These are phyloP conservation scores for Cebus imitator DNA, from an alignment of 2,113 vertebrate genomes.

Conservation along the genomic window DNA sequence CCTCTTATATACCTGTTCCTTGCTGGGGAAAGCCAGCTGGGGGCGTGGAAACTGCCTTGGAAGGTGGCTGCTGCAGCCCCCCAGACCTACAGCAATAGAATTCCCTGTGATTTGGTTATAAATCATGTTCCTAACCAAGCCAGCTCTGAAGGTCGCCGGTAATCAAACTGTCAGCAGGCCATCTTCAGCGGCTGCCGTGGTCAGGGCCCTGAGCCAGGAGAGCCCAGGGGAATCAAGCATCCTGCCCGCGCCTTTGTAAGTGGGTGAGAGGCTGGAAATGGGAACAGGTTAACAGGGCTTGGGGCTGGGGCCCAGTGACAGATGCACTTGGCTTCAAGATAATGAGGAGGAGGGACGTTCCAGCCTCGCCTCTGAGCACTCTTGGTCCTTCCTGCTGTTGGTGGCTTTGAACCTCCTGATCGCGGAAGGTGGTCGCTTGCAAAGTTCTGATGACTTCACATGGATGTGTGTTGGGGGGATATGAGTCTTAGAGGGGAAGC, in stretches of 20 bases:
- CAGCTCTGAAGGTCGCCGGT: conserved; percentile 72
- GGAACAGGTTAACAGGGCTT: neutral
- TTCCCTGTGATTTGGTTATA: conserved; percentile 71
- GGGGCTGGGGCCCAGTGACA: neutral
- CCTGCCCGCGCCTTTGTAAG: rapidly evolving
- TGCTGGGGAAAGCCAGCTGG: neutral
- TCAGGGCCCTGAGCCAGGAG: neutral
- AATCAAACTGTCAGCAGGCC: conserved; percentile 67
- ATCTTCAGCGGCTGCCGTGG: neutral
- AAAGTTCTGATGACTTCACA: neutral
- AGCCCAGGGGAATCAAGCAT: conserved; percentile 8
- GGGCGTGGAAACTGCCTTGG: neutral
- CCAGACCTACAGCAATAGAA: neutral
- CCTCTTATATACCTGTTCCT: neutral
- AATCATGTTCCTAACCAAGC: conserved; percentile 71
- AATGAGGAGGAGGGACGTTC: neutral
- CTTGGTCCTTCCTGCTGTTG: neutral
- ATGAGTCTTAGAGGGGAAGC: neutral
- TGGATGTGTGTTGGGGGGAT: neutral
- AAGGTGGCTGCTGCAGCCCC: neutral
- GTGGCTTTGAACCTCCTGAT: neutral
- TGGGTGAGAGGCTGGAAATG: neutral
- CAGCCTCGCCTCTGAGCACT: neutral
- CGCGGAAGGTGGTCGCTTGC: neutral
- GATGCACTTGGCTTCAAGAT: neutral